These are phyloP conservation scores for Nemotelus nigrinus DNA, from an alignment of 2,888 invertebrate genomes.

Conservation along the genomic window DNA sequence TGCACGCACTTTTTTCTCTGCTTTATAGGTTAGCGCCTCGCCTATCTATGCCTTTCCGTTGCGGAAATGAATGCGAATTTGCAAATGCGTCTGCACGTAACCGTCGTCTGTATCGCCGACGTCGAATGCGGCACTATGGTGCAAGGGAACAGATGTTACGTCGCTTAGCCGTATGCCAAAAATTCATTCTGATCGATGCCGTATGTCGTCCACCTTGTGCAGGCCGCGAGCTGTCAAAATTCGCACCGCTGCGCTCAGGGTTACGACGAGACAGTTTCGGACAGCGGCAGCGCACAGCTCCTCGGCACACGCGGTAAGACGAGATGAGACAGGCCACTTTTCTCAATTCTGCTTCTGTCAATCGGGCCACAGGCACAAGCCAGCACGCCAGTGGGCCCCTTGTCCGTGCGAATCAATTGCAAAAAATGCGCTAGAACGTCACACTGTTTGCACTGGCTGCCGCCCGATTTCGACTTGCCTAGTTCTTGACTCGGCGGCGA, in stretches of 20 bases:
- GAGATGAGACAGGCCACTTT: not conserved
- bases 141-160: slow-evolving; percentile 5
- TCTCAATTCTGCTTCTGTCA: not conserved
- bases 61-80: too few species aligned
- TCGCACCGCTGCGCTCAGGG: not conserved
- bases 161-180: slow-evolving; percentile 3
- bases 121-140: not conserved
- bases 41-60: not conserved
- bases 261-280: too few species aligned
- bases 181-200: slow-evolving; percentile 29
- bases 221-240: slow-evolving; percentile 21
- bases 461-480: not conserved
- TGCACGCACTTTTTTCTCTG: slow-evolving; percentile 19
- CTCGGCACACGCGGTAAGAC: not conserved
- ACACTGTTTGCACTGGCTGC: not conserved
- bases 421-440: slow-evolving; percentile 7
- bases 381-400: not conserved
- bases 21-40: slow-evolving; percentile 32
- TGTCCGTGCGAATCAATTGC: slow-evolving; percentile 5
- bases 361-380: not conserved
- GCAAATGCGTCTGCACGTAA: too few species aligned
- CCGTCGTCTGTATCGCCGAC: not conserved
- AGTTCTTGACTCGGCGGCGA: not conserved
- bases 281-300: not conserved
- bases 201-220: slow-evolving; percentile 21